Evolutionary conservation across 2,888 invertebrate genomes (phyloP).

Genomic region (Uloborus plumipes): DNA sequence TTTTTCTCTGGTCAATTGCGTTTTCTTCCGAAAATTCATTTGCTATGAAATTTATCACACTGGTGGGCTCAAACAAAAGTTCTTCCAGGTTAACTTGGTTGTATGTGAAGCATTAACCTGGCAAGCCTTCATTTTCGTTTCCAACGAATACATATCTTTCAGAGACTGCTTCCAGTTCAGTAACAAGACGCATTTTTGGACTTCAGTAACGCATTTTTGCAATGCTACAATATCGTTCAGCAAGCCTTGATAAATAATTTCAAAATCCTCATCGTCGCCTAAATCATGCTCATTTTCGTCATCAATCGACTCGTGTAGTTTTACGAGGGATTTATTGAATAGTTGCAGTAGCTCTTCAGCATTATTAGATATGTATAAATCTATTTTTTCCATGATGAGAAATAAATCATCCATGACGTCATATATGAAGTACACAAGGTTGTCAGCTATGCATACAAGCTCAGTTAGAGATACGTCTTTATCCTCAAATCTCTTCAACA

Average conservation of each 20-base stretch:
- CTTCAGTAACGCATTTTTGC: slow-evolving; percentile 89
- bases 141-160: slow-evolving; percentile 93
- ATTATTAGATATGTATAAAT: slow-evolving; percentile 95
- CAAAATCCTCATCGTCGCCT: slow-evolving; percentile 92
- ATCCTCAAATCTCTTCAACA: slow-evolving; percentile 86
- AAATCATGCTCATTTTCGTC: slow-evolving; percentile 75
- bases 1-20: slow-evolving; percentile 79
- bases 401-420: slow-evolving; percentile 97
- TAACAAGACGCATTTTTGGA: slow-evolving; percentile 94
- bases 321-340: slow-evolving; percentile 83
- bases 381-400: slow-evolving; percentile 97
- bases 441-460: slow-evolving; percentile 97
- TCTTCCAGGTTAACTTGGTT: slow-evolving; percentile 72
- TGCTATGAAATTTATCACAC: slow-evolving; percentile 54
- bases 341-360: slow-evolving; percentile 95
- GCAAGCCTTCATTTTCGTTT: slow-evolving; percentile 93
- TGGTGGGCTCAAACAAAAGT: slow-evolving; percentile 72
- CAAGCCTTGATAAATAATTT: slow-evolving; percentile 79
- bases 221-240: slow-evolving; percentile 86
- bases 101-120: slow-evolving; percentile 73
- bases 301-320: slow-evolving; percentile 35
- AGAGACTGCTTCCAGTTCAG: slow-evolving; percentile 95
- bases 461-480: slow-evolving; percentile 90
- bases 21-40: slow-evolving; percentile 75
- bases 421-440: slow-evolving; percentile 97